Evolutionary conservation across 2,113 vertebrate species (phyloP), one percentile per base, ranked within the genome.

Genomic region (Microcebus jonahi): DNA sequence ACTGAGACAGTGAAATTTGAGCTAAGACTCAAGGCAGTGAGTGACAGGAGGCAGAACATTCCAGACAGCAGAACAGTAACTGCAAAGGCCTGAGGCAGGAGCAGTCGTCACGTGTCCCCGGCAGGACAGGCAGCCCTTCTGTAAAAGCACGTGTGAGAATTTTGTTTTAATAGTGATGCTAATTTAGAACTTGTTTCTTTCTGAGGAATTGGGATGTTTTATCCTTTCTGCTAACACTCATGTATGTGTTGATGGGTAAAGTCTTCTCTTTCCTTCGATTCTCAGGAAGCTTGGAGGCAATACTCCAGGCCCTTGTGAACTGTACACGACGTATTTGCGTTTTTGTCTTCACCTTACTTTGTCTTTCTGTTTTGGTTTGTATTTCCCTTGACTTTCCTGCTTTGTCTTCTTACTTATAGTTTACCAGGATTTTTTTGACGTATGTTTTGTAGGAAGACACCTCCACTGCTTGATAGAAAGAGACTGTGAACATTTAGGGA

Each of bases 331-430:
- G 0, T 14, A 27, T 70, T 92, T 59, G 34, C 70, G 11, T 68
- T 97, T 80, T 94, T n/a, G 12, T 80, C 63, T 87, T 91, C 2
- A 20, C 17, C 42, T 73, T 39, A 8, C 73, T 94, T 88, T 93
- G 48, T 92, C 48, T 90, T 76, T 83, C 20, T n/a, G 18, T 7
- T 76, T 92, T 53, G 29, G 53, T 80, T 90, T 48, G 31, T 93
- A 1, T 73, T 77, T 91, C 57, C 34, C 14, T 88, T 73, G 34
- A 70, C 73, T 76, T 87, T 86, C 25, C 63, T 76, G 76, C 34
- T 67, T 88, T 82, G 59, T 67, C 53, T 45, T 82, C 23, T 61
- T 61, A 50, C 70, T 88, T 92, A 55, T 76, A 77, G 88, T 70
- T 95, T 84, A 42, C 5, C 0, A 0, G 67, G 29, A 11, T 61